phyloP scores from a whole-genome alignment of 2,888 invertebrate genomes.

The Salticus scenicus region DNA sequence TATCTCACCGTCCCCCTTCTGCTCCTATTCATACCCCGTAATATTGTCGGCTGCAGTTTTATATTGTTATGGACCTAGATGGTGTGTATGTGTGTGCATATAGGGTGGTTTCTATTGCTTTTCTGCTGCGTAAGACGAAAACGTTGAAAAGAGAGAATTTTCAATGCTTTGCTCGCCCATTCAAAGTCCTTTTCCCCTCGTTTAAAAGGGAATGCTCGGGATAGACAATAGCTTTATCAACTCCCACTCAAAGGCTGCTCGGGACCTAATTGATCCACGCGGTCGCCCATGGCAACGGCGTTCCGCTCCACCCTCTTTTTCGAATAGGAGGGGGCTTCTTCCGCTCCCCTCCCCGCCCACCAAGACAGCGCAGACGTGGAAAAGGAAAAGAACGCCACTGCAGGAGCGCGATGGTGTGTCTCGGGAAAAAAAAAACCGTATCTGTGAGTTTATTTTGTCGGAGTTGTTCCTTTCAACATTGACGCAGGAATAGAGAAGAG shows the following conservation, averaged over 20 bases:
- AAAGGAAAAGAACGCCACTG: conserved; percentile 19
- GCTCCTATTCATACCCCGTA: conserved; percentile 46
- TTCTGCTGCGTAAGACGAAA: conserved; percentile 53
- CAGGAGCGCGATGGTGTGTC: conserved; percentile 3
- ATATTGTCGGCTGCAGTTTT: conserved; percentile 60
- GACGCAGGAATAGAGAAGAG: conserved; percentile 5
- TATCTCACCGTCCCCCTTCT: conserved; percentile 45
- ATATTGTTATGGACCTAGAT: conserved; percentile 60
- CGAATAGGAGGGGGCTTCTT: conserved; percentile 32
- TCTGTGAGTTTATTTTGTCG: conserved; percentile 17
- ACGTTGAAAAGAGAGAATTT: conserved; percentile 57
- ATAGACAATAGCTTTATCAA: conserved; percentile 67
- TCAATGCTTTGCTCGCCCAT: conserved; percentile 52
- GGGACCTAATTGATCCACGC: conserved; percentile 63
- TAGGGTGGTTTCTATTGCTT: conserved; percentile 30
- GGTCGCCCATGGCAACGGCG: conserved; percentile 64
- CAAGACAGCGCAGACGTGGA: conserved; percentile 7
- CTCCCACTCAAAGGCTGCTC: conserved; percentile 60
- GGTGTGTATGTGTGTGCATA: conserved; percentile 40
- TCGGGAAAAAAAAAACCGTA: conserved; percentile 4
- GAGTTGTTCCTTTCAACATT: conserved; percentile 19
- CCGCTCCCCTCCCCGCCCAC: conserved; percentile 11
- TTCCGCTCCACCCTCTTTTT: conserved; percentile 67
- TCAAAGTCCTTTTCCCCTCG: conserved; percentile 34
- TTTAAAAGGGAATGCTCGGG: conserved; percentile 42